Evolutionary conservation across 2,113 vertebrate species (phyloP), one percentile per base, ranked within the genome.

Genomic region (Mandrillus leucophaeus): DNA sequence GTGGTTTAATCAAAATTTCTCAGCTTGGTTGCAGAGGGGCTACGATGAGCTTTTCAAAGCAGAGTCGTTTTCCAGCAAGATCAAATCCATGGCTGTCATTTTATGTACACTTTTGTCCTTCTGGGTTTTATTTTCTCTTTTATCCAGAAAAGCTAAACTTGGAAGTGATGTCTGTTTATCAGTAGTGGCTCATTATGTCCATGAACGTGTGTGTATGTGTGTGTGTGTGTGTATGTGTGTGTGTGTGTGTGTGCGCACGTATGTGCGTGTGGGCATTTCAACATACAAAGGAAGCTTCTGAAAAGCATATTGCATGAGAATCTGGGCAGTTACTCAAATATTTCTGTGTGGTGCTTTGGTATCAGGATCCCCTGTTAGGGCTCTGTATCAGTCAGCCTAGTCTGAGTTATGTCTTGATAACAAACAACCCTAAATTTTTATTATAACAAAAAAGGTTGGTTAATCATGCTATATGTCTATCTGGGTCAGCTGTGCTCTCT

Each of bases 21-120:
- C 83, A 64, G 90, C 92, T 43, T 70, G 83, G 8, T 72, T 43
- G 48, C 20, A 25, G 2, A 84, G 38, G 13, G 66, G 35, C 55
- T 91, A 38, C 23, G 70, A 96, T 66, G 57, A 59, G n/a, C 48
- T 95, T 55, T 78, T 93, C 94, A 97, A 98, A 75, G 45, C 72
- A 72, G 61, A 91, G 79, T 48, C 18, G 1, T 75, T 95, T 94
- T 95, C 73, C 88, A 95, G n/a, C 45, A 93, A 97, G 96, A 95
- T 48, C 27, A 88, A 93, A 96, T 80, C 64, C 6, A 9, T 4
- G 12, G 14, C 55, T 84, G 23, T 76, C 91, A 68, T 82, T 86
- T 97, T 72, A 52, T 95, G 10, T 64, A 92, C 85, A 82, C 48
- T 94, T 86, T 94, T 94, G 38, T 96, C 76, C 48, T 95, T 89